These are phyloP conservation scores for Halocynthia roretzi DNA, from an alignment of 23 tunicate genomes.

Conservation along the genomic window DNA sequence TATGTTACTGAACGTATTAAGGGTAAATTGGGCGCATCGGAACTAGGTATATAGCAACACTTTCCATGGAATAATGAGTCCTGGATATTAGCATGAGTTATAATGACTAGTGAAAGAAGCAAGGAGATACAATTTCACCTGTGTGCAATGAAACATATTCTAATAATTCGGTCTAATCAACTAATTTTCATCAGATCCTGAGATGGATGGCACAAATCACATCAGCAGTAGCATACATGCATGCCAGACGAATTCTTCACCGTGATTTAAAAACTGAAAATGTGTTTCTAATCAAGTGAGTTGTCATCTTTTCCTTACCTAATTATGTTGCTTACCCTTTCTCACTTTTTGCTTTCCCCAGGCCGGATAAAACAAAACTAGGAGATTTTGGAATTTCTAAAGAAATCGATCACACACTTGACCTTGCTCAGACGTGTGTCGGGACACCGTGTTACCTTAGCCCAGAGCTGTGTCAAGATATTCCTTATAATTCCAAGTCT, in stretches of 20 bases:
- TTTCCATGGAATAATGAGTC: too few relatives aligned
- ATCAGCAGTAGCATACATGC: conserved; percentile 83
- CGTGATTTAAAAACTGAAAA: conserved; percentile 88
- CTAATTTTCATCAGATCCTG: conserved; percentile 4
- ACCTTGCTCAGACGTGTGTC: conserved; percentile 89
- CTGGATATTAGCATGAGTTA: too few relatives aligned
- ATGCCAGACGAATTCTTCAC: conserved; percentile 58
- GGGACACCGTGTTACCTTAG: conserved; percentile 94
- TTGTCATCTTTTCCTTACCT: background rate
- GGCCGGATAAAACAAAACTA: conserved; percentile 60
- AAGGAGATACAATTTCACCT: too few relatives aligned
- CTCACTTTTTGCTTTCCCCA: conserved; percentile 6
- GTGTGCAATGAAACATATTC: too few relatives aligned
- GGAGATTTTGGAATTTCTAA: conserved; percentile 96
- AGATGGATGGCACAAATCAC: conserved; percentile 75
- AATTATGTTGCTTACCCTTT: background rate
- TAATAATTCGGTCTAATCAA: too few relatives aligned
- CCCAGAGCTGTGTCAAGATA: conserved; percentile 89
- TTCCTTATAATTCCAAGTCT: conserved; percentile 88
- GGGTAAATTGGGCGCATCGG: too few relatives aligned
- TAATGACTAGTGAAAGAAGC: too few relatives aligned
- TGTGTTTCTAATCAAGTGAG: conserved; percentile 82
- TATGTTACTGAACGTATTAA: too few relatives aligned
- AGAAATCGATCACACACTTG: conserved; percentile 80
- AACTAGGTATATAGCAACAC: too few relatives aligned